Evolutionary conservation across 2,797 vertebrate species (phyloP).

Genomic region (Anguilla megastoma): DNA sequence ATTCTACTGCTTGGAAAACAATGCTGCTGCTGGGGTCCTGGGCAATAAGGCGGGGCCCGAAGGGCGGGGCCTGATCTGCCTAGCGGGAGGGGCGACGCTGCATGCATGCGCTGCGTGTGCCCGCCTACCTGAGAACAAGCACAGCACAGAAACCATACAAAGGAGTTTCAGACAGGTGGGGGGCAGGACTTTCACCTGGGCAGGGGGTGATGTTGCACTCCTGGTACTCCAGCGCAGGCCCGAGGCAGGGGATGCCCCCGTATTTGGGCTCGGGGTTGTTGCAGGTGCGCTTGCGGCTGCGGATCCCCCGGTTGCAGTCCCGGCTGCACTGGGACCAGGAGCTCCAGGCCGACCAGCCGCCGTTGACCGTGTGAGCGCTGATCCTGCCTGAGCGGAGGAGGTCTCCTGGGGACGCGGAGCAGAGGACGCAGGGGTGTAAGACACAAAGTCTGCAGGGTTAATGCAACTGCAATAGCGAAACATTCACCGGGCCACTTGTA

Average conservation of each 20-base stretch:
- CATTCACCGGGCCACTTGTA: not conserved
- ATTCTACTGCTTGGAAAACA: too few relatives aligned
- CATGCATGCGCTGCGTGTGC: not conserved
- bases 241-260: conserved; percentile 86
- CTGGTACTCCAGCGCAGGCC: conserved; percentile 88
- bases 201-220: conserved; percentile 95
- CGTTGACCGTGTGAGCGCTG: conserved; percentile 84
- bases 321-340: conserved; percentile 94
- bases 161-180: not conserved
- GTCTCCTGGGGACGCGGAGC: conserved; percentile 70
- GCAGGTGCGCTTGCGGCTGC: conserved; percentile 88
- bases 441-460: not conserved
- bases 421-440: not conserved
- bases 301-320: conserved; percentile 90
- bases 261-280: conserved; percentile 90
- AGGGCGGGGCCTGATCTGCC: too few relatives aligned
- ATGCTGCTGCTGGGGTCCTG: too few relatives aligned
- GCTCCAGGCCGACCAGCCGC: conserved; percentile 90
- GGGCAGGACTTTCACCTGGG: conserved; percentile 75
- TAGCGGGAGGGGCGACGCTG: not conserved
- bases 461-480: not conserved
- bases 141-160: not conserved
- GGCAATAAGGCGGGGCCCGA: too few relatives aligned
- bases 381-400: conserved; percentile 86
- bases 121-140: not conserved